Percentiles rank a stretch among this genome's conserved stretches.
phyloP scores from a whole-genome alignment of 2,113 vertebrate species.

The Eclectus roratus region DNA sequence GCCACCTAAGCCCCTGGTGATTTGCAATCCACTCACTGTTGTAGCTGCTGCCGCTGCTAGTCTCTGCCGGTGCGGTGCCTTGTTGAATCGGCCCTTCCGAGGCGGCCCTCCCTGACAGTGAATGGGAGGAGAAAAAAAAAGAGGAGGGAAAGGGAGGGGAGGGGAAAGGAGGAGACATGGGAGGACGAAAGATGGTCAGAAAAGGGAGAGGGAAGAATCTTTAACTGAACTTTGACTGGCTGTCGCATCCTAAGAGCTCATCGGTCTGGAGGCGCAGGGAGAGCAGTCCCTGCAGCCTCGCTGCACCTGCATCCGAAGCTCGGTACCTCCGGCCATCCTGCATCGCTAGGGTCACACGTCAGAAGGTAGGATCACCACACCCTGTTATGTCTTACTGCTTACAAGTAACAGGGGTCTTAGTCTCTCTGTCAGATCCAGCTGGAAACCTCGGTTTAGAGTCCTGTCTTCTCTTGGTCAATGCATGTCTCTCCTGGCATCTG shows the following conservation, averaged over 20 bases:
- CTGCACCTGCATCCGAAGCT: not conserved
- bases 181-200: conserved; percentile 71
- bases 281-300: not conserved
- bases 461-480: conserved; percentile 4
- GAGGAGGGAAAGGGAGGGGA: conserved; percentile 53
- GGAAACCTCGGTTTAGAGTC: not conserved
- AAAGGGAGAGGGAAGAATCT: conserved; percentile 70
- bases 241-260: conserved; percentile 18
- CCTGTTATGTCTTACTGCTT: conserved; percentile 71
- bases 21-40: conserved; percentile 73
- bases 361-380: conserved; percentile 66
- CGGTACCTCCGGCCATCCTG: not conserved
- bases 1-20: conserved; percentile 60
- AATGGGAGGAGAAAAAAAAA: conserved; percentile 71
- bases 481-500: not conserved
- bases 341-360: not conserved
- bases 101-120: conserved; percentile 71
- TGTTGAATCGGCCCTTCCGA: conserved; percentile 67
- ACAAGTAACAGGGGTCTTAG: conserved; percentile 54
- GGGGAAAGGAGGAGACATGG: conserved; percentile 67
- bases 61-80: conserved; percentile 69
- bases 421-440: not conserved
- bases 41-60: conserved; percentile 72
- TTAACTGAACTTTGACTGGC: conserved; percentile 61
- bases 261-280: not conserved